Conservation (phyloP, 1,140 invertebrate species). For the Scaptomyza montana region DNA sequence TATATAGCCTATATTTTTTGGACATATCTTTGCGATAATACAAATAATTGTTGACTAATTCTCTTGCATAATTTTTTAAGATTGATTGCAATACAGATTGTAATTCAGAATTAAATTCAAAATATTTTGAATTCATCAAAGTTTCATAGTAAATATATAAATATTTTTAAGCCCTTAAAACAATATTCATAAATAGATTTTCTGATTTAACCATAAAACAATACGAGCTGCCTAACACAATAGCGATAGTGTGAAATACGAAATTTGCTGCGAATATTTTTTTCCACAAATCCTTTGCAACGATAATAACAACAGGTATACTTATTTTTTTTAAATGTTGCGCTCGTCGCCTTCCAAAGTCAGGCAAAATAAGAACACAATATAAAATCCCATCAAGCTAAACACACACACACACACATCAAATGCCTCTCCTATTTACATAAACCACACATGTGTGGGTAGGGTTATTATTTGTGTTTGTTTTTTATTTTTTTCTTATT, state of each 20-base stretch:
- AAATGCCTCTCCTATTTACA: constrained; percentile 37
- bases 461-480: constrained; percentile 29
- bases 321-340: constrained; percentile 6
- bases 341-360: neutral
- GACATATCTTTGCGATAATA: too few species aligned
- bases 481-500: constrained; percentile 35
- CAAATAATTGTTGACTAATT: too few species aligned
- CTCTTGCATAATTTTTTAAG: too few species aligned
- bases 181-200: constrained; percentile 1
- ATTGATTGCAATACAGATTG: too few species aligned
- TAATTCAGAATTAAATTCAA: neutral
- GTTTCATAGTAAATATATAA: neutral
- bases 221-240: neutral
- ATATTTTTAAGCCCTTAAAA: neutral
- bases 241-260: neutral
- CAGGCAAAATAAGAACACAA: neutral
- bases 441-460: neutral
- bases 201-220: constrained; percentile 7
- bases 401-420: constrained; percentile 34
- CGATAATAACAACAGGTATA: neutral
- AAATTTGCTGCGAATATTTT: neutral
- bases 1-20: too few species aligned
- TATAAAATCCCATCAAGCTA: constrained; percentile 39
- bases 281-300: neutral
- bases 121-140: neutral